A percentile compares a stretch with the other conserved stretches of the same genome.
These are phyloP conservation scores for Baryphthengus martii DNA, from an alignment of 2,113 vertebrate genomes.

Conservation along the genomic window DNA sequence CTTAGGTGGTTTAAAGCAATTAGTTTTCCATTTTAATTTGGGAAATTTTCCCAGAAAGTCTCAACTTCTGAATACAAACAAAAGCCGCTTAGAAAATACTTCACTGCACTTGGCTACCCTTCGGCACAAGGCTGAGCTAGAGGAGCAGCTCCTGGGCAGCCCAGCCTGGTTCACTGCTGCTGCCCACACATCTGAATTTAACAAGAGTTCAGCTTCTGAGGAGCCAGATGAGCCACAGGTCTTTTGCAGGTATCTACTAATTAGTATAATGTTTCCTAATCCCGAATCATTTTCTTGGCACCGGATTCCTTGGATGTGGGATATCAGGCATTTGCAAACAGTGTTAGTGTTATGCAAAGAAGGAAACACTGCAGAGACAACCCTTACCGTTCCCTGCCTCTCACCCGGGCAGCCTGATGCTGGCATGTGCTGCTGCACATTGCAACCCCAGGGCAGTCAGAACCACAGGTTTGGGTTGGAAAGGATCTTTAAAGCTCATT, in stretches of 20 bases:
- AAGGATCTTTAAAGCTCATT: neutral
- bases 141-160: neutral
- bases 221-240: neutral
- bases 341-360: neutral
- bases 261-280: neutral
- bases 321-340: neutral
- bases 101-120: neutral
- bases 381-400: neutral
- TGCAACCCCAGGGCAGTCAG: too few relatives aligned
- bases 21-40: neutral
- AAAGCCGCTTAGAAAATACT: neutral
- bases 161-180: neutral
- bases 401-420: neutral
- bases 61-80: neutral
- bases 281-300: accelerated
- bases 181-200: neutral
- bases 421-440: accelerated
- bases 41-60: neutral
- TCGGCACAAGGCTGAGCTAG: neutral
- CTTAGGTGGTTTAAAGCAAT: neutral
- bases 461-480: neutral
- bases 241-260: neutral
- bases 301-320: neutral
- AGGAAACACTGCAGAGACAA: neutral
- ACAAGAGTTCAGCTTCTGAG: neutral